Base-by-base conservation (phyloP, 1,140 invertebrate genomes). In the Euglossa dilemma region DNA sequence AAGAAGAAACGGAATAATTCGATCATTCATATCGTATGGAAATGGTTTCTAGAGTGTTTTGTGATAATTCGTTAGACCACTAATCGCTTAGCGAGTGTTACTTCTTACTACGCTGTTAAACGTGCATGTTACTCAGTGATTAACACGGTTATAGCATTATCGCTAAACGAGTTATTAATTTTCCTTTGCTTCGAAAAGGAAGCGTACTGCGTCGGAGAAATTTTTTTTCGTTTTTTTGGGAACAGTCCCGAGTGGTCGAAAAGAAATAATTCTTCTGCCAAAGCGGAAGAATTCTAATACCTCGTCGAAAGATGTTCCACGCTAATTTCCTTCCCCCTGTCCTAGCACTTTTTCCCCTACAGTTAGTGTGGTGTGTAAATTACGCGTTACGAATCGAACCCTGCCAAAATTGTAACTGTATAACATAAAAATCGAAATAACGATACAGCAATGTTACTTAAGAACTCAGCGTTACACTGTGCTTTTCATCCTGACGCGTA, bases 1-100 rank as follows among this genome's bases (percentile, higher is more conserved):
- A 71, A 80, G 75, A 74, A 85, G 78, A 87, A 56, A 75, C 64
- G 87, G 83, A 85, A 77, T 67, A 80, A 57, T 81, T 52, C 87
- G 56, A 78, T 45, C 83, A 50, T 83, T 88, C 69, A 75, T 75
- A 85, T 89, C 87, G 87, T 88, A 89, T 89, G 87, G 20, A 89
- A 71, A 61, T 85, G 72, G 80, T 83, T 85, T 84, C 76, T 87
- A 74, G 74, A 79, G 45, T 86, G 83, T 77, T 83, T 85, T 64
- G 36, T 59, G 4, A 72, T 74, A 71, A 72, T 43, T 54, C n/a
- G 28, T 77, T 83, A 50, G 54, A 47, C 23, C 56, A 70, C 81
- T 77, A 83, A 77, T 61, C 18, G 36, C 18, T 66, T 83, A 70
- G n/a, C 64, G n/a, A 63, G 75, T 54, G 66, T 47, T 74, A 20